Conservation (phyloP, 2,113 vertebrate genomes). For the Empidonax traillii region DNA sequence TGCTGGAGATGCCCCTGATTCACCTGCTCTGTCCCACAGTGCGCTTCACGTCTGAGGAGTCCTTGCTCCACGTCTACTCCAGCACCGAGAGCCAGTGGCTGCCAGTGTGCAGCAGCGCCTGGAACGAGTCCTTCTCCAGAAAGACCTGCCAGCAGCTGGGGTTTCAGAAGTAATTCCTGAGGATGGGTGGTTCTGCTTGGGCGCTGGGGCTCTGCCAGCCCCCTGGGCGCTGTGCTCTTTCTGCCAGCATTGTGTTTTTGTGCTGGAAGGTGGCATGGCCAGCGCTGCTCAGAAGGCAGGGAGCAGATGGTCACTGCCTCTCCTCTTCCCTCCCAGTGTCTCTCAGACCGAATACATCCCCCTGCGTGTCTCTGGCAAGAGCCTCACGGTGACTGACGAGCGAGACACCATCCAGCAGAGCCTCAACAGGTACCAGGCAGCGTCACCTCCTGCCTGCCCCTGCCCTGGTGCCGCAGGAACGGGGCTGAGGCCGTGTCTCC, state of each 20-base stretch:
- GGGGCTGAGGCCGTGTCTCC: not conserved
- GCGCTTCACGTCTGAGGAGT: conserved; percentile 69
- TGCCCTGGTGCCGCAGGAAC: accelerated
- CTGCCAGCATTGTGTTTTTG: not conserved
- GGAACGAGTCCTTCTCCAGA: conserved; percentile 63
- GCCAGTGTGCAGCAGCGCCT: conserved; percentile 72
- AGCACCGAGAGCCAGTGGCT: conserved; percentile 67
- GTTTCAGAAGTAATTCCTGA: conserved; percentile 70
- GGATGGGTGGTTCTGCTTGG: accelerated
- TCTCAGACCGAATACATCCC: conserved; percentile 56
- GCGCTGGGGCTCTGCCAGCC: not conserved
- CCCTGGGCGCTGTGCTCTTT: too few species aligned
- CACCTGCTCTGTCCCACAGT: conserved; percentile 44
- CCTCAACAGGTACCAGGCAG: conserved; percentile 63
- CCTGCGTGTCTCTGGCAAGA: conserved; percentile 5
- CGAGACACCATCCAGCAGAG: conserved; percentile 74
- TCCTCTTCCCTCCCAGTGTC: not conserved
- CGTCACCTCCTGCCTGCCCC: accelerated
- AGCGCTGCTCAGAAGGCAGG: accelerated
- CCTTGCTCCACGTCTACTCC: conserved; percentile 78
- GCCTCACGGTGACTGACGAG: not conserved
- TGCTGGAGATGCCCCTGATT: not conserved
- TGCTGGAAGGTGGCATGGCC: accelerated
- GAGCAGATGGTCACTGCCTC: not conserved
- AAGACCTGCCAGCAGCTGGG: conserved; percentile 79